These are phyloP conservation scores for Apoda limacodes DNA, from an alignment of 2,888 invertebrate species.

Conservation along the genomic window DNA sequence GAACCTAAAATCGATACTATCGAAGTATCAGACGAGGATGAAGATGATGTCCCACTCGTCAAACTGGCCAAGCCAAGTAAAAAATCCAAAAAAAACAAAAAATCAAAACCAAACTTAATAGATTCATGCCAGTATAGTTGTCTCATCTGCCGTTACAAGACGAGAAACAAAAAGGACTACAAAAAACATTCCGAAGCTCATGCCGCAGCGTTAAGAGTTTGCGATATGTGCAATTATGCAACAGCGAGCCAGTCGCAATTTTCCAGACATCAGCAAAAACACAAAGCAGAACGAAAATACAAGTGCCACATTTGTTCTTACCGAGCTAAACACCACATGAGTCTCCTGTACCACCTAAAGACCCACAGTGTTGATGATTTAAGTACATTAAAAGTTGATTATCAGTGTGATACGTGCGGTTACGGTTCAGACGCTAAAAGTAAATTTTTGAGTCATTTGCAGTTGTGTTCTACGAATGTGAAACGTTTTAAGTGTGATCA, in stretches of 20 bases:
- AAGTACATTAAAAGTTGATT: constrained; percentile 2
- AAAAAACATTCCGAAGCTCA: constrained; percentile 22
- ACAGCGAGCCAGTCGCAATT: constrained; percentile 34
- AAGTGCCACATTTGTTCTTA: constrained; percentile 43
- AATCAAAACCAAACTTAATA: constrained; percentile 19
- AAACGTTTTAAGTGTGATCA: constrained; percentile 21
- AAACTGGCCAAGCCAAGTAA: constrained; percentile 13
- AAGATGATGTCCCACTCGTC: constrained; percentile 46
- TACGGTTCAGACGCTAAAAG: constrained; percentile 14
- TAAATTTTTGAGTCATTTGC: constrained; percentile 16
- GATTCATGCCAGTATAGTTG: constrained; percentile 33
- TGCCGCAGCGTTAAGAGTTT: constrained; percentile 29
- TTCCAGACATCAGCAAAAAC: constrained; percentile 34
- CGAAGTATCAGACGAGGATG: constrained; percentile 48
- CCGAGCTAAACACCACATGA: constrained; percentile 43
- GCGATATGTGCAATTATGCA: constrained; percentile 37
- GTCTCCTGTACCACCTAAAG: constrained; percentile 41
- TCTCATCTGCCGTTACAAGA: constrained; percentile 29
- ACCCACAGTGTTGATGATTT: constrained; percentile 23
- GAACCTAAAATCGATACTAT: constrained; percentile 53
- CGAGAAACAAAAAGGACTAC: constrained; percentile 19
- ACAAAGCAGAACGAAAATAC: constrained; percentile 32
- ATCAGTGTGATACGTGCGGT: constrained; percentile 21
- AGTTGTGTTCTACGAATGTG: constrained; percentile 8
- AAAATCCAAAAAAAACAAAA: constrained; percentile 11